Percentiles rank a stretch among this genome's conserved stretches.
These are phyloP conservation scores for Mycteria americana DNA, from an alignment of 2,797 vertebrate species.

Conservation along the genomic window DNA sequence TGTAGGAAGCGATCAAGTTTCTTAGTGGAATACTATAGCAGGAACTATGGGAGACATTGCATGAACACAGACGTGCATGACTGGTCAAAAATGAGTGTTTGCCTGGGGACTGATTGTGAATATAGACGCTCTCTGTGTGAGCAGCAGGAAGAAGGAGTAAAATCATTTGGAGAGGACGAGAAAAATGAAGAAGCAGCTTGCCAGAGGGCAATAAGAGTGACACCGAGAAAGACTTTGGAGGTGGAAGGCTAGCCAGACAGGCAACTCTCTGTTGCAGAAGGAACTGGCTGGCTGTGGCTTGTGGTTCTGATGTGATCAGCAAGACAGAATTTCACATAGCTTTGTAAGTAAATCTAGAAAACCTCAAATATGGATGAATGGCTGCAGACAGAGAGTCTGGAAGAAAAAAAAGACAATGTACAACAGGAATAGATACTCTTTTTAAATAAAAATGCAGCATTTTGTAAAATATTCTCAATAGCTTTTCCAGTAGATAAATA, in stretches of 20 bases:
- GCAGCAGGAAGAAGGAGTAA: not conserved
- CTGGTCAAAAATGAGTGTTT: not conserved
- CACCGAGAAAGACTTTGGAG: not conserved
- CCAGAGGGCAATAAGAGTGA: not conserved
- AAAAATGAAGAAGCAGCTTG: not conserved
- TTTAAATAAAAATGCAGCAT: not conserved
- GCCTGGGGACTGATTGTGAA: not conserved
- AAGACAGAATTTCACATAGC: not conserved
- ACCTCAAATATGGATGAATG: not conserved
- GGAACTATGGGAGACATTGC: not conserved
- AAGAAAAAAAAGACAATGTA: not conserved
- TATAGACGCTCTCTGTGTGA: not conserved
- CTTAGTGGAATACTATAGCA: not conserved
- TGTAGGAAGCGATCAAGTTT: not conserved
- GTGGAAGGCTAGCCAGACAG: not conserved
- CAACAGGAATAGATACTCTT: not conserved
- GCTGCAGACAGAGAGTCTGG: not conserved
- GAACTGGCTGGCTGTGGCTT: not conserved
- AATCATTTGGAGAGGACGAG: not conserved
- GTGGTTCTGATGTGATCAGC: not conserved
- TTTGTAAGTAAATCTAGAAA: not conserved
- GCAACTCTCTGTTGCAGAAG: not conserved
- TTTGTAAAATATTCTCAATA: not conserved
- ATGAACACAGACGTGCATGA: not conserved
- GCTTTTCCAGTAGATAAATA: not conserved